These are phyloP conservation scores for Sminthurides bifidus DNA, from an alignment of 1,140 invertebrate genomes.

Conservation along the genomic window DNA sequence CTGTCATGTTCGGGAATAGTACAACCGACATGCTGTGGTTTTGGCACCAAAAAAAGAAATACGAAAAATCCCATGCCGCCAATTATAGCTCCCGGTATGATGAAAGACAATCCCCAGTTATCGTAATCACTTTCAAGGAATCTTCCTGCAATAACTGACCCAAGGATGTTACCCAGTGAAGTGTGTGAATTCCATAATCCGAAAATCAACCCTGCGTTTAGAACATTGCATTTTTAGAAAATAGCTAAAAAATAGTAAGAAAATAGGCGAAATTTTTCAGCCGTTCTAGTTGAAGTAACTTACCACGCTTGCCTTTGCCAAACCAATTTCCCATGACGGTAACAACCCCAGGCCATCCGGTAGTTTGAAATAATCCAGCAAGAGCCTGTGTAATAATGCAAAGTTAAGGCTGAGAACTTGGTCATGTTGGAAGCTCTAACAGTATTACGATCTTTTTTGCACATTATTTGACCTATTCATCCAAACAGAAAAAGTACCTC, in stretches of 20 bases:
- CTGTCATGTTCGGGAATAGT: slow-evolving; percentile 37
- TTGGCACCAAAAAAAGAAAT: slow-evolving; percentile 72
- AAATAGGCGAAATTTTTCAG: too few relatives aligned
- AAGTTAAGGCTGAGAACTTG: slow-evolving; percentile 3
- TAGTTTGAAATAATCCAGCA: slow-evolving; percentile 76
- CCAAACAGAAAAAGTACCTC: background rate
- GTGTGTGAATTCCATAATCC: slow-evolving; percentile 94
- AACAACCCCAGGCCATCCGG: slow-evolving; percentile 88
- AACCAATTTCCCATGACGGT: slow-evolving; percentile 91
- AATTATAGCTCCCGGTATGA: slow-evolving; percentile 81
- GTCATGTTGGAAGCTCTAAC: too few relatives aligned
- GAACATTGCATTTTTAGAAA: slow-evolving; percentile 13
- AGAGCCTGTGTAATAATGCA: slow-evolving; percentile 46
- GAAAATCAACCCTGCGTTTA: slow-evolving; percentile 69
- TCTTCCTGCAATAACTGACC: slow-evolving; percentile 65
- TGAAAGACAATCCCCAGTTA: slow-evolving; percentile 85
- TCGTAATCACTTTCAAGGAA: slow-evolving; percentile 58
- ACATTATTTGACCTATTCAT: slow-evolving; percentile 3
- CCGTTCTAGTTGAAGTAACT: slow-evolving; percentile 18
- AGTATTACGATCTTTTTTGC: background rate
- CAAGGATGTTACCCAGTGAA: slow-evolving; percentile 89
- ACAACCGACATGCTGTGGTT: slow-evolving; percentile 60
- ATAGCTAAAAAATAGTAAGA: too few relatives aligned
- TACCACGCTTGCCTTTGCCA: slow-evolving; percentile 68
- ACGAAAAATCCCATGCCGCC: slow-evolving; percentile 59